phyloP scores from a whole-genome alignment of 2,113 vertebrate species.

The Solea solea region DNA sequence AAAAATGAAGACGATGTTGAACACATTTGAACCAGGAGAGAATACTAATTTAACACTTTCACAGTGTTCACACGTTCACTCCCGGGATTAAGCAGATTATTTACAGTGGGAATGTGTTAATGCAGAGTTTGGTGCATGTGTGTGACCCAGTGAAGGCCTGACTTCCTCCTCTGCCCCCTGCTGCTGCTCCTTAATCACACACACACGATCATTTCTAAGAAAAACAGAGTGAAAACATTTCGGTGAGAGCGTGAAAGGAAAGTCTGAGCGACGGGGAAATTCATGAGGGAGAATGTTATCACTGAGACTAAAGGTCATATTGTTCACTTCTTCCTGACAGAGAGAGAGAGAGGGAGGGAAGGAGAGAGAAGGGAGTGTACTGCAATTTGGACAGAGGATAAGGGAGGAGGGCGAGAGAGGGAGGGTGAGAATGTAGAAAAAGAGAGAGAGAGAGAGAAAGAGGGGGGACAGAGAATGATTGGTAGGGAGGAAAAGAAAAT shows the following conservation, averaged over 20 bases:
- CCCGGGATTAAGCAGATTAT: too few species aligned
- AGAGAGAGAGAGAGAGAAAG: constrained; percentile 23
- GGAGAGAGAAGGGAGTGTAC: constrained; percentile 34
- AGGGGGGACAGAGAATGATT: constrained; percentile 68
- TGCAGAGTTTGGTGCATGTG: neutral
- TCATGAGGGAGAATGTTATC: constrained; percentile 76
- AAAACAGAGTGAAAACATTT: constrained; percentile 75
- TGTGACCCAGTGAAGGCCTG: constrained; percentile 19
- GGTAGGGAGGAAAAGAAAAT: constrained; percentile 56
- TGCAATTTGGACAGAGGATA: constrained; percentile 30
- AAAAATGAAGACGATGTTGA: too few species aligned
- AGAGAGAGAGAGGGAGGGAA: constrained; percentile 13
- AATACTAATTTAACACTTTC: too few species aligned
- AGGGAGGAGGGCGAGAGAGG: constrained; percentile 6
- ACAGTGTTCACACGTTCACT: too few species aligned
- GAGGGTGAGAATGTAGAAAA: constrained; percentile 26
- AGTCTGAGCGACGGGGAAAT: constrained; percentile 47
- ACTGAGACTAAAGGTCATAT: constrained; percentile 74
- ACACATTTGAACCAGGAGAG: too few species aligned
- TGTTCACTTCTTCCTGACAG: constrained; percentile 80
- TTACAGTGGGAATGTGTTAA: too few species aligned
- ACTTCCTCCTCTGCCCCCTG: constrained; percentile 24
- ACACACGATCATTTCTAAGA: constrained; percentile 59
- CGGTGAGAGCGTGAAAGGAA: constrained; percentile 66
- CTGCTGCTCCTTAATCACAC: constrained; percentile 67